These are phyloP conservation scores for Eurois occulta DNA, from an alignment of 2,888 invertebrate species.

Conservation along the genomic window DNA sequence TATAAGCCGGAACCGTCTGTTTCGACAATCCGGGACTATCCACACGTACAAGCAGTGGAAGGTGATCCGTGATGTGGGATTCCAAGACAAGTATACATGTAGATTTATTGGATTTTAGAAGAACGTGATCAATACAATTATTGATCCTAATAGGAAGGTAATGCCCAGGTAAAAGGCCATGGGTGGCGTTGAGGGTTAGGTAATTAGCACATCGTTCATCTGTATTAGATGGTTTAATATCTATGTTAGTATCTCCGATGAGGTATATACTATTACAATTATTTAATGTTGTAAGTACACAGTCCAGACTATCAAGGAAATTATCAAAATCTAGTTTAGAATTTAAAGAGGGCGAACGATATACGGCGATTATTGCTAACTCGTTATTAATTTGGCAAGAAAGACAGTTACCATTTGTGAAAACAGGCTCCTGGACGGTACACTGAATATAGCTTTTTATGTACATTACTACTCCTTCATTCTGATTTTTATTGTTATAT, in stretches of 20 bases:
- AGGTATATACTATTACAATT: not conserved
- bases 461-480: too few species aligned
- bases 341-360: not conserved
- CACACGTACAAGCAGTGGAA: not conserved
- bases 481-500: too few species aligned
- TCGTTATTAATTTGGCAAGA: not conserved
- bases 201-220: not conserved
- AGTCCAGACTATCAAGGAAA: not conserved
- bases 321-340: not conserved
- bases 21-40: not conserved
- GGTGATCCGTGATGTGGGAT: not conserved
- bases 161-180: not conserved
- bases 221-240: not conserved
- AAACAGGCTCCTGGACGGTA: too few species aligned
- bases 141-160: not conserved
- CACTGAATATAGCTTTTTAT: too few species aligned
- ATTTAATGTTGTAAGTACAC: not conserved
- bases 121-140: conserved; percentile 1
- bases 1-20: not conserved
- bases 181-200: not conserved
- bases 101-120: not conserved
- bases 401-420: not conserved
- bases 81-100: not conserved
- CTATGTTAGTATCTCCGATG: not conserved
- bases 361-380: not conserved